These are phyloP conservation scores for Caerostris darwini DNA, from an alignment of 1,140 invertebrate genomes.

Conservation along the genomic window DNA sequence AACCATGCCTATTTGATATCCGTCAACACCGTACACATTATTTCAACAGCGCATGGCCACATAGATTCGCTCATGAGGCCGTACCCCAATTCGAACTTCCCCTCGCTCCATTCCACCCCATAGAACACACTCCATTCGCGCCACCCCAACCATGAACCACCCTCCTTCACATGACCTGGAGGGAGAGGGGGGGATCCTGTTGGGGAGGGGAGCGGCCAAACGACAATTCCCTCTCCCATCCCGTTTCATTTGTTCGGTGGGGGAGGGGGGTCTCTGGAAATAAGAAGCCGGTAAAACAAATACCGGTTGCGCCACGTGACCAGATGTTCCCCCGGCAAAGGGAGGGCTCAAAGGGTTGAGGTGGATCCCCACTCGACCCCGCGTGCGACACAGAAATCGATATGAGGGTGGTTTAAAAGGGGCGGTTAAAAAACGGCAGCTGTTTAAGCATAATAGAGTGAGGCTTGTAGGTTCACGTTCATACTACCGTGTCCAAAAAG, in stretches of 20 bases:
- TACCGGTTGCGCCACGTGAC: not conserved
- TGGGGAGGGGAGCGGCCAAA: not conserved
- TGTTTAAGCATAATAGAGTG: not conserved
- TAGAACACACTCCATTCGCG: conserved; percentile 30
- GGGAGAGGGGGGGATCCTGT: not conserved
- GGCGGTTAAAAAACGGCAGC: not conserved
- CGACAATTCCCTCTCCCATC: not conserved
- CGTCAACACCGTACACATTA: not conserved
- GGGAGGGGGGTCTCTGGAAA: conserved; percentile 12
- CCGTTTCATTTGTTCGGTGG: conserved; percentile 35
- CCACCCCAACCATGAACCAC: not conserved
- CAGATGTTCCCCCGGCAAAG: not conserved
- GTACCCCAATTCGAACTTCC: not conserved
- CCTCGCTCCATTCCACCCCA: conserved; percentile 11
- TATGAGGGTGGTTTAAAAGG: not conserved
- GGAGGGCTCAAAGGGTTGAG: conserved; percentile 39
- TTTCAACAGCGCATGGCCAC: not conserved
- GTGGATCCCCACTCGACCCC: not conserved
- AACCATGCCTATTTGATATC: not conserved
- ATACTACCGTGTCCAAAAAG: no score
- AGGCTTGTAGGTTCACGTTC: not conserved
- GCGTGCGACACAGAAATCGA: not conserved
- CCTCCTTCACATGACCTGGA: not conserved
- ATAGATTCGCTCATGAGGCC: not conserved
- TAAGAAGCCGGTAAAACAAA: conserved; percentile 48